A percentile compares a stretch with the other conserved stretches of the same genome.
Evolutionary conservation across 2,113 vertebrate species (phyloP).

Genomic region (Odontesthes bonariensis): DNA sequence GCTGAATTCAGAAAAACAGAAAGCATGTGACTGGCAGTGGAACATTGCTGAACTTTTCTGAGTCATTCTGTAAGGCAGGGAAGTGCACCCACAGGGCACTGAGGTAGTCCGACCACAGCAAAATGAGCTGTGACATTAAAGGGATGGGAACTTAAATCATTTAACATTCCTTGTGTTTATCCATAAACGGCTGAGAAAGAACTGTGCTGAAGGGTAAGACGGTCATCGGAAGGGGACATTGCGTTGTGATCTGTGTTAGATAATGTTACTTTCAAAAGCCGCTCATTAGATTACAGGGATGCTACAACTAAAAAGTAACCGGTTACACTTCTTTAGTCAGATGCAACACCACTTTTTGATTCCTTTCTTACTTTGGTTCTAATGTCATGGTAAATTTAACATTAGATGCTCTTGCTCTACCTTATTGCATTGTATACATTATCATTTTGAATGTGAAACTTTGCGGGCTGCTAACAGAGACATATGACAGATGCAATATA

Average conservation of each 20-base stretch:
- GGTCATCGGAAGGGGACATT: conserved; percentile 8
- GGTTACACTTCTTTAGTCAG: too few species aligned
- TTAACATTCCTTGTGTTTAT: conserved; percentile 31
- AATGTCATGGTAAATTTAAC: too few species aligned
- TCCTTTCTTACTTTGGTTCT: too few species aligned
- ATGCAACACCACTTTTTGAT: too few species aligned
- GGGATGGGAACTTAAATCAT: conserved; percentile 63
- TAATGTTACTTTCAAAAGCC: not conserved
- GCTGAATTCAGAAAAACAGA: conserved; percentile 1
- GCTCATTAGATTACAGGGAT: too few species aligned
- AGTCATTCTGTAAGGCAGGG: conserved; percentile 11
- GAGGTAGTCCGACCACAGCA: conserved; percentile 1
- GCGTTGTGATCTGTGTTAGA: not conserved
- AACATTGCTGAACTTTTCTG: conserved; percentile 8
- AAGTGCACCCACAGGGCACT: conserved; percentile 10
- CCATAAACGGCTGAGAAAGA: conserved; percentile 4
- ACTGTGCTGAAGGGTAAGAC: conserved; percentile 18
- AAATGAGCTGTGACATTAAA: conserved; percentile 47
- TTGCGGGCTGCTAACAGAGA: too few species aligned
- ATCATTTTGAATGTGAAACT: not conserved
- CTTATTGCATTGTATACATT: too few species aligned
- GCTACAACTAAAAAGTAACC: too few species aligned
- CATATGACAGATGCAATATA: too few species aligned
- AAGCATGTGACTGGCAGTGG: conserved; percentile 19
- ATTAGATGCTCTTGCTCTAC: too few species aligned